Evolutionary conservation across 2,113 vertebrate genomes (phyloP).

Genomic region (Tychaedon coryphoeus): DNA sequence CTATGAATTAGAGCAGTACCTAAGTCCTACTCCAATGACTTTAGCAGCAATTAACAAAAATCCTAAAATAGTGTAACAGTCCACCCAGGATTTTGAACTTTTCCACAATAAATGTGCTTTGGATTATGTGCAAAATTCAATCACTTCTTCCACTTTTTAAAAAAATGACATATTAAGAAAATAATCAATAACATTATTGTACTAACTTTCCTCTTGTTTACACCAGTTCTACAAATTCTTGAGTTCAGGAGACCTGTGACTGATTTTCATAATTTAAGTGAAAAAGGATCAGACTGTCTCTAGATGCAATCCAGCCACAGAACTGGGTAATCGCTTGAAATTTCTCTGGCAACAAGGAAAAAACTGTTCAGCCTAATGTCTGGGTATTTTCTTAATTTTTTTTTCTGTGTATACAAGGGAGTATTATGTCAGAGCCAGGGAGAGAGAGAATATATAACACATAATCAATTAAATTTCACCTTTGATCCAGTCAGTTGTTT

Average conservation of each 20-base stretch:
- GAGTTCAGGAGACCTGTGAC: neutral
- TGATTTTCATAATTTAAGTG: neutral
- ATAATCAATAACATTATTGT: neutral
- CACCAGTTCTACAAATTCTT: neutral
- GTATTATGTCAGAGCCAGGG: neutral
- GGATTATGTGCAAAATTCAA: neutral
- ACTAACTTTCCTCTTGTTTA: neutral
- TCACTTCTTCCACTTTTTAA: neutral
- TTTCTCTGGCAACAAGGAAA: constrained; percentile 46
- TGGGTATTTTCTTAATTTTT: neutral
- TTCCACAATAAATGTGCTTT: neutral
- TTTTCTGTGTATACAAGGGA: neutral
- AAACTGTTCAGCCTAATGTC: neutral
- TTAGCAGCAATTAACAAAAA: neutral
- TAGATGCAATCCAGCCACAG: neutral
- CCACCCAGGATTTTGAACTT: neutral
- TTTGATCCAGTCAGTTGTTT: constrained; percentile 70
- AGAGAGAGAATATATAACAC: constrained; percentile 50
- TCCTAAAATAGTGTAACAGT: neutral
- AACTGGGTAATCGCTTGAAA: neutral
- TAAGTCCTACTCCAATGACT: neutral
- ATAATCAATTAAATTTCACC: constrained; percentile 69
- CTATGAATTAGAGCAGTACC: neutral
- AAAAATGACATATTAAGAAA: neutral
- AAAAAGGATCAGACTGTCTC: neutral